Percentiles rank a stretch among this genome's conserved stretches.
These are phyloP conservation scores for Mirounga angustirostris DNA, from an alignment of 2,113 vertebrate species.

Conservation along the genomic window DNA sequence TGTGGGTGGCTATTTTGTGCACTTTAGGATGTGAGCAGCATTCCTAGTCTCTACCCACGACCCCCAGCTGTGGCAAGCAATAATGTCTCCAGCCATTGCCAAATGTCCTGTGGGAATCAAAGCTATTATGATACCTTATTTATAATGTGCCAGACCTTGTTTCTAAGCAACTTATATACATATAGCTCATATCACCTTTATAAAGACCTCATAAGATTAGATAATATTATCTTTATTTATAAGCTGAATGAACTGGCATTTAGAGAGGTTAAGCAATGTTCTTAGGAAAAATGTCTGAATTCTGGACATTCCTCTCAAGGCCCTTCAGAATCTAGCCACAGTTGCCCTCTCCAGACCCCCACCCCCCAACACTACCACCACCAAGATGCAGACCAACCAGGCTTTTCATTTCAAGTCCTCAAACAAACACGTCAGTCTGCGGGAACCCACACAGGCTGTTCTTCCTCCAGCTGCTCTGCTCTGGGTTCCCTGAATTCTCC, in stretches of 20 bases:
- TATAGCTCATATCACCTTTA: not conserved
- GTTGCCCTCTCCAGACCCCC: not conserved
- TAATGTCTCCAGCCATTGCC: not conserved
- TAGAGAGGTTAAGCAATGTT: not conserved
- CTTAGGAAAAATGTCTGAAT: not conserved
- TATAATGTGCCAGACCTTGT: not conserved
- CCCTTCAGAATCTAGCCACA: not conserved
- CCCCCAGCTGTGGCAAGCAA: no score
- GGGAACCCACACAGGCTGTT: rapidly evolving
- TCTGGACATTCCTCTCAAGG: not conserved
- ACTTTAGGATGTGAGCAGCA: not conserved
- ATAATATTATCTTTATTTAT: not conserved
- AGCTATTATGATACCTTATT: not conserved
- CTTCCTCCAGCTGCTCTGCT: not conserved
- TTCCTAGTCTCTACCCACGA: not conserved
- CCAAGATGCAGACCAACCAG: not conserved
- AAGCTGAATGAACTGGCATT: not conserved
- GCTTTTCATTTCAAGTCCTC: not conserved
- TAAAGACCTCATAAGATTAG: not conserved
- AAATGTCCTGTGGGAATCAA: not conserved
- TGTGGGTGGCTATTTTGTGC: not conserved
- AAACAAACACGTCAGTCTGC: not conserved
- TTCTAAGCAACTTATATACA: not conserved
- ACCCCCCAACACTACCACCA: not conserved
- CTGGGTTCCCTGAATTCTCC: not conserved